Conservation (phyloP, 2,113 vertebrate species). For the Microcebus griseorufus region DNA sequence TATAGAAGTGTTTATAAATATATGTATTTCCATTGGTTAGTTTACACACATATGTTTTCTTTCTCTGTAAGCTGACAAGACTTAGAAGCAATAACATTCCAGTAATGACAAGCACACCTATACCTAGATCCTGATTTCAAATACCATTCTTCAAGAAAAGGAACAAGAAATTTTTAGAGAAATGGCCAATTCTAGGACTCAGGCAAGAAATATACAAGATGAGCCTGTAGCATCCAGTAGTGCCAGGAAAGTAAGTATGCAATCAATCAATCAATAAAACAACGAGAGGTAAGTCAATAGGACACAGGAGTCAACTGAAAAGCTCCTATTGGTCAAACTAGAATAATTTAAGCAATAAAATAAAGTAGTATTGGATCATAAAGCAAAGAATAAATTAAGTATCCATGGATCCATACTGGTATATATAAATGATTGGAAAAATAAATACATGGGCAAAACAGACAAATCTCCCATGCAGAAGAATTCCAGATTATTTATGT, state of each 20-base stretch:
- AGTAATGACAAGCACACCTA: not conserved
- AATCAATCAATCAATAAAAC: not conserved
- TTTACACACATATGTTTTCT: not conserved
- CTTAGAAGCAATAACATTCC: not conserved
- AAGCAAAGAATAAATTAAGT: not conserved
- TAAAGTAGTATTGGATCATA: not conserved
- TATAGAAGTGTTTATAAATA: not conserved
- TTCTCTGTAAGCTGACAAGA: not conserved
- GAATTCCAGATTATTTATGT: not conserved
- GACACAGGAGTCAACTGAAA: not conserved
- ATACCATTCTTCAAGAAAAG: not conserved
- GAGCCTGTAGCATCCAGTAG: not conserved
- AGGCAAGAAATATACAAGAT: not conserved
- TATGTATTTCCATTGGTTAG: not conserved
- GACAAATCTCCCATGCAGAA: not conserved
- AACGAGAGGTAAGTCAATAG: not conserved
- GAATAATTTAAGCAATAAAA: not conserved
- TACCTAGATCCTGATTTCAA: constrained; percentile 5
- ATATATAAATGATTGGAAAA: not conserved
- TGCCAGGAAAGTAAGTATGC: not conserved
- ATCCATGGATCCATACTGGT: not conserved
- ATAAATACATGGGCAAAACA: not conserved
- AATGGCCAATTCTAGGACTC: not conserved
- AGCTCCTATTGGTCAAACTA: not conserved
- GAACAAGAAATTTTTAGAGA: not conserved